Conservation (phyloP, 2,888 invertebrate genomes). For the Agrotis clavis region DNA sequence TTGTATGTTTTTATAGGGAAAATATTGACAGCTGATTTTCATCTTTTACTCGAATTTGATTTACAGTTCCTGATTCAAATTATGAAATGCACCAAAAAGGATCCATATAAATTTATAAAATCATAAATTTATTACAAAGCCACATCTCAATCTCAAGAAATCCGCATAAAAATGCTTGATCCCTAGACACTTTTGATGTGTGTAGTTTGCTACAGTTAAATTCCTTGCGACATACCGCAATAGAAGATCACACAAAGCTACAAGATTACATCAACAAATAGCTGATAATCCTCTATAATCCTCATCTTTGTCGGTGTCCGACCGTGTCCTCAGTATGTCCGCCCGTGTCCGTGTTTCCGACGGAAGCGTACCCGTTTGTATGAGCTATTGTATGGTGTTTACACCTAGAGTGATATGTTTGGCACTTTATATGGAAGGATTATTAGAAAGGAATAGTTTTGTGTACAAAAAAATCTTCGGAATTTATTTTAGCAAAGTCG, state of each 20-base stretch:
- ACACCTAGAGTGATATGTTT: slow-evolving; percentile 36
- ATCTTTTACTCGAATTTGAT: no score
- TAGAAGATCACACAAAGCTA: neutral
- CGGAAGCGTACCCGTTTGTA: slow-evolving; percentile 26
- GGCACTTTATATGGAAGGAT: slow-evolving; percentile 33
- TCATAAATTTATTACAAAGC: no score
- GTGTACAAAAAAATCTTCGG: neutral
- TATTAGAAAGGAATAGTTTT: neutral
- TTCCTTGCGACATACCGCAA: neutral
- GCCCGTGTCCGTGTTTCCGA: slow-evolving; percentile 18
- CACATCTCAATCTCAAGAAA: no score
- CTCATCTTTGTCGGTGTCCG: slow-evolving; percentile 20
- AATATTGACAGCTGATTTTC: no score
- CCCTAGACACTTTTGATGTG: no score
- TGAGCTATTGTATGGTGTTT: slow-evolving; percentile 33
- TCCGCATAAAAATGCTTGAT: no score
- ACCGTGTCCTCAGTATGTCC: neutral
- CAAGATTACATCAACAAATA: slow-evolving; percentile 32
- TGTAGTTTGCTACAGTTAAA: neutral
- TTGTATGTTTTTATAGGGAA: no score
- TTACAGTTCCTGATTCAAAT: no score
- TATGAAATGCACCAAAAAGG: no score
- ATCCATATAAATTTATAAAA: no score
- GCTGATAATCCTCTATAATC: slow-evolving; percentile 31
- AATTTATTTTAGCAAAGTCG: neutral